These are phyloP conservation scores for Acromyrmex heyeri DNA, from an alignment of 1,140 invertebrate genomes.

Conservation along the genomic window DNA sequence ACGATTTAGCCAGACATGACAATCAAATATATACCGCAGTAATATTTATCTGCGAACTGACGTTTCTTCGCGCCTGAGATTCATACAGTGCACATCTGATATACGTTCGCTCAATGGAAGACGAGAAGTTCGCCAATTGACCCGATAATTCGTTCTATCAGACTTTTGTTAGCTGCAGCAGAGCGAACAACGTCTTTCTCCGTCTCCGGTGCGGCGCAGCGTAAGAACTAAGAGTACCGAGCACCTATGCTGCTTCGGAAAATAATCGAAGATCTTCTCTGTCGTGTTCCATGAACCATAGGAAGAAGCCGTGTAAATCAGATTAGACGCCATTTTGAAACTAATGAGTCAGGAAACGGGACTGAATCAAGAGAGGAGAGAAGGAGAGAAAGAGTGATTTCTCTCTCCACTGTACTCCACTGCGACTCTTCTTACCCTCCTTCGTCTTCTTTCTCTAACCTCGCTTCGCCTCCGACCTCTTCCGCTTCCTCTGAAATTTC, in stretches of 20 bases:
- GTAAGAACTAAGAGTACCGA: neutral
- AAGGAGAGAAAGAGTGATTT: neutral
- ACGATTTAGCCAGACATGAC: too few relatives aligned
- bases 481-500: constrained; percentile 38
- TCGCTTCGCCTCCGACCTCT: constrained; percentile 17
- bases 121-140: constrained; percentile 10
- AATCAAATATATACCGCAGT: neutral
- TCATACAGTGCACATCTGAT: neutral
- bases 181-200: constrained; percentile 8
- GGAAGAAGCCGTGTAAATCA: constrained; percentile 53
- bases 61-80: neutral
- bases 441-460: constrained; percentile 2
- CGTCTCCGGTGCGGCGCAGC: neutral
- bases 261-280: constrained; percentile 49
- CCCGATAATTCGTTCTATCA: constrained; percentile 45
- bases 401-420: neutral
- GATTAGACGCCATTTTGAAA: constrained; percentile 55
- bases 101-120: neutral
- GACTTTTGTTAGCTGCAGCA: constrained; percentile 20
- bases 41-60: neutral
- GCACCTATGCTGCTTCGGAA: constrained; percentile 12
- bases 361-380: constrained; percentile 28
- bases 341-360: constrained; percentile 54
- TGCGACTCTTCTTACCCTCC: neutral
- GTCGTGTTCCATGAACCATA: constrained; percentile 29